phyloP scores from a whole-genome alignment of 2,888 invertebrate species.

The Ceriagrion tenellum region DNA sequence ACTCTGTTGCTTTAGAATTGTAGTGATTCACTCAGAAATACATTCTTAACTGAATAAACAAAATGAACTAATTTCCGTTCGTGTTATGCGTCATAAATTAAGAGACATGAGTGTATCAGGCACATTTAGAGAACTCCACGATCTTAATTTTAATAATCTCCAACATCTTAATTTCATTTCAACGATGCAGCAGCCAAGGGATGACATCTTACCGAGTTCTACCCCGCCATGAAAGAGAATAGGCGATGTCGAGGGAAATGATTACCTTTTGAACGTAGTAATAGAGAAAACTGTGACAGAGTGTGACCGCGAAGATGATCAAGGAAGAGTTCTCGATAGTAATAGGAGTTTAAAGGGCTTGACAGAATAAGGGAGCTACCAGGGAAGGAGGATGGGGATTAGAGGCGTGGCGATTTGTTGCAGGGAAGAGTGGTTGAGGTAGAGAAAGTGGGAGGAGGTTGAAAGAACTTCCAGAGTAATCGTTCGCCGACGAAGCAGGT shows the following conservation, averaged over 20 bases:
- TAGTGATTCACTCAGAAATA: no score
- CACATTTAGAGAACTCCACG: neutral
- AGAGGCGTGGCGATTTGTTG: neutral
- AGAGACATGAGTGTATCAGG: neutral
- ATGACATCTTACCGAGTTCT: neutral
- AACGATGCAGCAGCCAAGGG: neutral
- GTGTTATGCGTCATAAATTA: no score
- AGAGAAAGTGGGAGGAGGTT: constrained; percentile 53
- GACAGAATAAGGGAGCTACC: neutral
- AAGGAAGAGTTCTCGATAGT: neutral
- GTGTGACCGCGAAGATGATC: neutral
- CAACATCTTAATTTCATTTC: neutral
- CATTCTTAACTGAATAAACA: no score
- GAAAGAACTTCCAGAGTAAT: constrained; percentile 47
- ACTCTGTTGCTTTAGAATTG: no score
- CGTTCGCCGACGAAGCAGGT: constrained; percentile 59
- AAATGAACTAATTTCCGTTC: no score
- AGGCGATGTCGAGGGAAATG: neutral
- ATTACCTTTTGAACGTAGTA: neutral
- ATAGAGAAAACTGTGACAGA: neutral
- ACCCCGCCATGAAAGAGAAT: neutral
- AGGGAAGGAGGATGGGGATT: neutral
- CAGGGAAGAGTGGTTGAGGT: neutral
- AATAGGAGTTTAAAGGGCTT: neutral
- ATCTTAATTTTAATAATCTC: no score